A percentile compares a stretch with the other conserved stretches of the same genome.
phyloP scores from a whole-genome alignment of 1,140 invertebrate species.

The Megalonaias nervosa region DNA sequence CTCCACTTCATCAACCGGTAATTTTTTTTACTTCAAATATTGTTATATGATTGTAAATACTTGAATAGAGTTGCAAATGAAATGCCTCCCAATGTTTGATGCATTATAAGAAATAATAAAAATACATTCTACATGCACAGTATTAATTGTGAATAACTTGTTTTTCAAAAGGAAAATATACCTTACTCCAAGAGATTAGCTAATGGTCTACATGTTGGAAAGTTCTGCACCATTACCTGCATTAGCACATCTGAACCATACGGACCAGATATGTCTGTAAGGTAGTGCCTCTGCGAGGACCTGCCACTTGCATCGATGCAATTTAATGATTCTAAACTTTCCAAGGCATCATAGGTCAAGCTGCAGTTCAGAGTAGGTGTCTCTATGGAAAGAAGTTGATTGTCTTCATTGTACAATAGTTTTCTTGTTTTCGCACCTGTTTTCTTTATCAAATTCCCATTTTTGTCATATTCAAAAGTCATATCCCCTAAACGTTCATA shows the following conservation, averaged over 20 bases:
- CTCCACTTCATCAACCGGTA: no score
- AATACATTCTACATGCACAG: no score
- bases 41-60: no score
- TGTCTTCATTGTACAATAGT: conserved; percentile 15
- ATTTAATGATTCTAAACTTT: neutral
- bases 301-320: neutral
- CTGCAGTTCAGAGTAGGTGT: neutral
- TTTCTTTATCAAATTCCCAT: conserved; percentile 12
- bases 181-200: neutral
- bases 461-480: conserved; percentile 8
- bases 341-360: conserved; percentile 16
- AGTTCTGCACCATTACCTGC: neutral
- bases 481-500: conserved; percentile 3
- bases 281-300: neutral
- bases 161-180: no score
- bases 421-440: neutral
- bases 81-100: no score
- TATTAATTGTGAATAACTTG: no score
- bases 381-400: conserved; percentile 1
- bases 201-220: neutral
- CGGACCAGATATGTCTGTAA: neutral
- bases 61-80: no score
- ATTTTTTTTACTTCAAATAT: no score
- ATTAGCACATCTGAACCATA: conserved; percentile 2
- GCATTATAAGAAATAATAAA: no score